Evolutionary conservation across 2,113 vertebrate genomes (phyloP).

Genomic region (Alexandromys fortis): DNA sequence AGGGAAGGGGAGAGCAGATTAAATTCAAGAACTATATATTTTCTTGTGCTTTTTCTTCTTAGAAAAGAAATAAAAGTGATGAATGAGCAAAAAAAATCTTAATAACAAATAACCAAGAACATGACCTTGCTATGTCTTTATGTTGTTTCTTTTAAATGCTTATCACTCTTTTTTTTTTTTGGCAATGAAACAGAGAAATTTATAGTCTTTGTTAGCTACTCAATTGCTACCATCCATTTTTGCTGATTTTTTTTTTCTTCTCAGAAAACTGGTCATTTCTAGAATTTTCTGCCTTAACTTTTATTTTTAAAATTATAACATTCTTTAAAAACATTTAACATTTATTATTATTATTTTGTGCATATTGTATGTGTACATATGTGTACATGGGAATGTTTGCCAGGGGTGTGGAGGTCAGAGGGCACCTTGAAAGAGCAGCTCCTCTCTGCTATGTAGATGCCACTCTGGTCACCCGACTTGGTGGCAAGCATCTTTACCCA

Average conservation of each 20-base stretch:
- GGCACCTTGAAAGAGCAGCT: background rate
- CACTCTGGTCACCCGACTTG: background rate
- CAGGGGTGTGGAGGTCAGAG: background rate
- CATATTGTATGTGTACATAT: too few relatives aligned
- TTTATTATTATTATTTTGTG: background rate
- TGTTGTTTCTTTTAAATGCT: background rate
- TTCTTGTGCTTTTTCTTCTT: background rate
- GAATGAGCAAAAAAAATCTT: background rate
- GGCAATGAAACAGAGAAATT: conserved; percentile 14
- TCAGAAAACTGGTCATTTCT: background rate
- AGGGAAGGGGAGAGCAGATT: background rate
- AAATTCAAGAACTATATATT: background rate
- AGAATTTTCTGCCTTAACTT: background rate
- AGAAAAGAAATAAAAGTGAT: conserved; percentile 30
- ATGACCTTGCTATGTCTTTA: conserved; percentile 29
- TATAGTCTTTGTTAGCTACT: background rate
- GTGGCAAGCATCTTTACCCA: background rate
- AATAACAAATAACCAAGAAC: background rate
- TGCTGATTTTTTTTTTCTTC: too few relatives aligned
- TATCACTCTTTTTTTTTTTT: conserved; percentile 32
- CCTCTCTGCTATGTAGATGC: background rate
- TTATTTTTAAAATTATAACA: background rate
- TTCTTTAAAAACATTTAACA: background rate
- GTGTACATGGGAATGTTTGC: background rate
- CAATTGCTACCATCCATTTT: background rate